Base-by-base conservation (phyloP, 2,888 invertebrate genomes). In the Cylindroiulus punctatus region DNA sequence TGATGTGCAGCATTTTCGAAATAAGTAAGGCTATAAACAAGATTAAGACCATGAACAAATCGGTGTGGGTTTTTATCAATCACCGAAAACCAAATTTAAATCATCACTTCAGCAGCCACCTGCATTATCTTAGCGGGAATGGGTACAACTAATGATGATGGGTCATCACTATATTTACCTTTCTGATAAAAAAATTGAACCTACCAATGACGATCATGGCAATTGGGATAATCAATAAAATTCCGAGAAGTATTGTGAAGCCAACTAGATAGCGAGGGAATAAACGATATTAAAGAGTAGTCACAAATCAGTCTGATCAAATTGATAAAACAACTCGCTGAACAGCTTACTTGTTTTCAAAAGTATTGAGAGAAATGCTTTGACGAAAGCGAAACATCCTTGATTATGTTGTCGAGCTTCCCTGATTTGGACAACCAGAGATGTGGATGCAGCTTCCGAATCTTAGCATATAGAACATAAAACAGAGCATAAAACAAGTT, bases 381-480 rank as follows among this genome's bases (percentile, higher is more conserved):
- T 93, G 84, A 94, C 89, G 90, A 94, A 94, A 89, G 94, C 93
- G 30, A 93, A 89, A 87, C 93, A 90, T 84, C 93, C 93, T 89
- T 92, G 93, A 5, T 94, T 93, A 57, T 92, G 91, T 89, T 93
- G 92, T 88, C 93, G 93, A 0, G 93, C 94, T 89, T 94, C 93
- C 88, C 93, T 91, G 86, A 94, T 93, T 88, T 93, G 91, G 22
- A 94, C 94, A 90, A 93, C 94, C 32, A 94, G 90, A 0, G 94
- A 94, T 89, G 94, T 94, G 89, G 94, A 94, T 0, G 94, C 93
- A 10, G 94, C 94, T 3, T 94, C 94, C 57, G 94, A 94, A 88
- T 93, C 93, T 93, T 52, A n/a, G n/a, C n/a, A n/a, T n/a, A n/a
- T n/a, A n/a, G n/a, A n/a, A n/a, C n/a, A n/a, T n/a, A n/a, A n/a